Conservation (phyloP, 2,888 invertebrate species). For the Esperia sulphurella region DNA sequence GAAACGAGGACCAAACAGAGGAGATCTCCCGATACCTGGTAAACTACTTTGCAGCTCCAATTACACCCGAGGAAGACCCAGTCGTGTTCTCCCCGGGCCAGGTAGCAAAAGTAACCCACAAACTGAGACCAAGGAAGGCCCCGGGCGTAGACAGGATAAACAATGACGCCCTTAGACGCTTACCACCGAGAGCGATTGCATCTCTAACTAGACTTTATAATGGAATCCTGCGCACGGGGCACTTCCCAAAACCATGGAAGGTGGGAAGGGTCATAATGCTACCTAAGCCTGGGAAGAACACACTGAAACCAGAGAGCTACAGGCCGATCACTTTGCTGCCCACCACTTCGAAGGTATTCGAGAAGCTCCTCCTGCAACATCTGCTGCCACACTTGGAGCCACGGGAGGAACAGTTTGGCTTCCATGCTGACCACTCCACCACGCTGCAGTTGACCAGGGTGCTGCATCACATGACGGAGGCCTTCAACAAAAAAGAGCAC, state of each 20-base stretch:
- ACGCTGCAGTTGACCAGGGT: conserved; percentile 25
- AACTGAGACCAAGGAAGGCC: conserved; percentile 9
- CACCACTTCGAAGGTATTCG: conserved; percentile 1
- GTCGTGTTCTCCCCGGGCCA: conserved; percentile 10
- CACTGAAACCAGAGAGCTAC: conserved; percentile 12
- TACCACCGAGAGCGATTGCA: conserved; percentile 9
- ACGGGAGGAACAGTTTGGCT: conserved; percentile 19
- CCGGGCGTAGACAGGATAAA: conserved; percentile 16
- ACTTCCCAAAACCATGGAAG: conserved; percentile 18
- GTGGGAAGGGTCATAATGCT: conserved; percentile 15
- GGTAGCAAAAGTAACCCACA: background rate
- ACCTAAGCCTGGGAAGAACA: conserved; percentile 20
- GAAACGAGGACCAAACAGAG: background rate
- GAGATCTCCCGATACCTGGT: background rate
- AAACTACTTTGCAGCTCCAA: background rate
- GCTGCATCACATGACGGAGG: conserved; percentile 14
- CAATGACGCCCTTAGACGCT: conserved; percentile 10
- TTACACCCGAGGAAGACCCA: background rate
- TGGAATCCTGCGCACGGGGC: conserved; percentile 17
- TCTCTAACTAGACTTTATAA: conserved; percentile 15
- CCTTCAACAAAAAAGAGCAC: conserved; percentile 3
- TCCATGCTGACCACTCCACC: conserved; percentile 22
- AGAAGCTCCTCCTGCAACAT: too few relatives aligned
- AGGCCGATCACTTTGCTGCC: conserved; percentile 12
- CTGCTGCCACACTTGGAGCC: background rate